Conservation (phyloP, 2,797 vertebrate species). For the Mus caroli region DNA sequence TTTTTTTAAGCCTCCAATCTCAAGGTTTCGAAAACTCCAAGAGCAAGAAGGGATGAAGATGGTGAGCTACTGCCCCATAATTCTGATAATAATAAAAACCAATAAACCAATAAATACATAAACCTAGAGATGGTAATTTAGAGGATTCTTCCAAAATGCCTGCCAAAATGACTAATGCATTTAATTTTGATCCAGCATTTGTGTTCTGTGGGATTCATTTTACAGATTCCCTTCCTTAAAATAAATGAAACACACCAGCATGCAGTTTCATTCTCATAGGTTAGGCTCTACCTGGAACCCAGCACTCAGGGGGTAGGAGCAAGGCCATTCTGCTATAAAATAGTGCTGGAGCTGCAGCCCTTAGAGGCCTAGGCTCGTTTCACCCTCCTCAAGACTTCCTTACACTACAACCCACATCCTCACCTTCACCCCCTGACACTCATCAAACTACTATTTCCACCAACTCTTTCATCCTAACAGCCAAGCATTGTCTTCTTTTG, state of each 20-base stretch:
- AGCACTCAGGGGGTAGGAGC: background rate
- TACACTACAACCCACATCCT: no score
- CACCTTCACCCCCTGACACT: no score
- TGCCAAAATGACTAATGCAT: constrained; percentile 21
- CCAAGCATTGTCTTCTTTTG: no score
- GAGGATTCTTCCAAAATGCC: constrained; percentile 20
- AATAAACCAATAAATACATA: background rate
- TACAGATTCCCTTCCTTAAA: background rate
- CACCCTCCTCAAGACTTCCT: no score
- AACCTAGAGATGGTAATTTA: background rate
- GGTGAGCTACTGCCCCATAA: background rate
- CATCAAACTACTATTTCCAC: no score
- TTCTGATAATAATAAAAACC: background rate
- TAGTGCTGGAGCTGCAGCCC: no score
- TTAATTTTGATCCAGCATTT: constrained; percentile 40
- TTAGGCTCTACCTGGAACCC: background rate
- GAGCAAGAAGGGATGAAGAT: background rate
- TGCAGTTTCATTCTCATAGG: background rate
- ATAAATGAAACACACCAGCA: background rate
- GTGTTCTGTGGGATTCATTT: background rate
- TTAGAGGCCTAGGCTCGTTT: no score
- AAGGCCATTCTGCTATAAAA: background rate
- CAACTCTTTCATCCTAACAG: no score
- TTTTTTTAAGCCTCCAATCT: background rate
- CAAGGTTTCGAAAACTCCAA: background rate